Conservation (phyloP, 2,113 vertebrate species). For the Candoia aspera region DNA sequence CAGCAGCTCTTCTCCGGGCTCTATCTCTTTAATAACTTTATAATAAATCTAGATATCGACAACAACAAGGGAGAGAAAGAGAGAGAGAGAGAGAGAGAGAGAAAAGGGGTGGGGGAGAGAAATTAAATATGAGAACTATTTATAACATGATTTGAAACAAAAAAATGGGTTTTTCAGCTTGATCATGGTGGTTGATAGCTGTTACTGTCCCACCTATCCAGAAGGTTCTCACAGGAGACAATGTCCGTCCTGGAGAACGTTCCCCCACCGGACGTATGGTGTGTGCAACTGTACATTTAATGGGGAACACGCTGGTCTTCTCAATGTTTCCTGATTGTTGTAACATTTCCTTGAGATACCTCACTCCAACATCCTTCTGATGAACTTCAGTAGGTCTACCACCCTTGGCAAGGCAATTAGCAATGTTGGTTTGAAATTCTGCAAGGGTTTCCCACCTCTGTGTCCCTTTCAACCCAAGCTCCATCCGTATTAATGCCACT, state of each 20-base stretch:
- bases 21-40: slow-evolving; percentile 95
- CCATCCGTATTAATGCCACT: too few relatives aligned
- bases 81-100: not conserved
- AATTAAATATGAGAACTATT: slow-evolving; percentile 20
- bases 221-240: too few relatives aligned
- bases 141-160: not conserved
- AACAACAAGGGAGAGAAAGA: not conserved
- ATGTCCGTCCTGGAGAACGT: not conserved
- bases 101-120: slow-evolving; percentile 12
- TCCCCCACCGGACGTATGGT: not conserved
- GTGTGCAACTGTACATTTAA: not conserved
- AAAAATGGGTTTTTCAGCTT: not conserved
- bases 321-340: not conserved
- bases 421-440: too few relatives aligned
- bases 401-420: too few relatives aligned
- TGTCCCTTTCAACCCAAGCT: too few relatives aligned
- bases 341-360: not conserved
- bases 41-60: slow-evolving; percentile 84
- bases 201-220: not conserved
- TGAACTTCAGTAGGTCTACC: not conserved
- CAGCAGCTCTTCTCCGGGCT: slow-evolving; percentile 94
- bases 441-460: too few relatives aligned
- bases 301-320: not conserved
- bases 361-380: not conserved
- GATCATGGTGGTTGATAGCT: not conserved